A percentile compares a stretch with the other conserved stretches of the same genome.
Evolutionary conservation across 2,797 vertebrate genomes (phyloP).

Genomic region (Clarias laeviceps): DNA sequence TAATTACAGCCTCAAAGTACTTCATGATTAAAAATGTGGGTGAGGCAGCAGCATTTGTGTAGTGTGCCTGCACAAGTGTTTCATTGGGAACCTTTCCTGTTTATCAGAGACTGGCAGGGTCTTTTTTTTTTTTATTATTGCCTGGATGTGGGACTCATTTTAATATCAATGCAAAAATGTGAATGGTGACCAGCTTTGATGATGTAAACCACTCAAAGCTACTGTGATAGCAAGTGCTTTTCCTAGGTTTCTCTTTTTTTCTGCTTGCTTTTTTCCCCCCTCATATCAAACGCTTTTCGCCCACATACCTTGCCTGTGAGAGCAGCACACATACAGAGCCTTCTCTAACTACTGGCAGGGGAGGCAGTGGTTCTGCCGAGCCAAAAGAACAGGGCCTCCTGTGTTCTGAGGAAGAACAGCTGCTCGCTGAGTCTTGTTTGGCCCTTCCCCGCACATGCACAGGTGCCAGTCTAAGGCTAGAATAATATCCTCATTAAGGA

Average conservation of each 20-base stretch:
- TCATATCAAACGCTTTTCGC: slow-evolving; percentile 41
- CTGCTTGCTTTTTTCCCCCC: background rate
- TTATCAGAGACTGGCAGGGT: slow-evolving; percentile 4
- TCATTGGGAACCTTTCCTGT: background rate
- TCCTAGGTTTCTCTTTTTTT: slow-evolving; percentile 18
- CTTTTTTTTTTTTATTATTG: background rate
- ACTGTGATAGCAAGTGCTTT: slow-evolving; percentile 17
- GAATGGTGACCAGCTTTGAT: slow-evolving; percentile 50
- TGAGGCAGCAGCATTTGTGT: slow-evolving; percentile 5
- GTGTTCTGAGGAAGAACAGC: slow-evolving; percentile 69
- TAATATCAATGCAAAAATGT: slow-evolving; percentile 29
- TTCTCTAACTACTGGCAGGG: slow-evolving; percentile 67
- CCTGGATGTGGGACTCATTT: slow-evolving; percentile 16
- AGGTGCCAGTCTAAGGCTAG: slow-evolving; percentile 64
- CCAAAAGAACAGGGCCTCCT: slow-evolving; percentile 68
- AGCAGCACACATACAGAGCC: slow-evolving; percentile 39
- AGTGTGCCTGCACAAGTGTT: background rate
- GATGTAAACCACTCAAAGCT: slow-evolving; percentile 35
- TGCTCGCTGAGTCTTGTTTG: slow-evolving; percentile 60
- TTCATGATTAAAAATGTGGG: background rate
- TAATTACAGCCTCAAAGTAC: background rate
- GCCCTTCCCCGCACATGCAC: slow-evolving; percentile 42
- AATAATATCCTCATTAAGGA: slow-evolving; percentile 64
- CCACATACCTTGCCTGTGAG: slow-evolving; percentile 1
- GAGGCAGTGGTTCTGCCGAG: slow-evolving; percentile 57